These are phyloP conservation scores for Pogonocherus hispidulus DNA, from an alignment of 2,888 invertebrate genomes.

Conservation along the genomic window DNA sequence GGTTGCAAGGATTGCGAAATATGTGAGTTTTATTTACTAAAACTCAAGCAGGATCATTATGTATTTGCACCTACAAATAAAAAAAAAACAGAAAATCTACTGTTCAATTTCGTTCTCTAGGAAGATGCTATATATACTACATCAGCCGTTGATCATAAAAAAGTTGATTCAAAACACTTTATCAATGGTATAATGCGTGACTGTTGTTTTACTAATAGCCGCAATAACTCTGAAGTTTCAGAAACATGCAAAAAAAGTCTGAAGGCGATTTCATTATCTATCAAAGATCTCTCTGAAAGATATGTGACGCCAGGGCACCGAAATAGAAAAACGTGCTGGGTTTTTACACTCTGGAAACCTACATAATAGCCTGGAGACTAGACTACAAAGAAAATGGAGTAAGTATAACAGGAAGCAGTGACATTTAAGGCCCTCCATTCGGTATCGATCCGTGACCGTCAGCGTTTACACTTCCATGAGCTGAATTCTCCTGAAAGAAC, in stretches of 20 bases:
- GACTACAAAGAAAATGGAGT: constrained; percentile 29
- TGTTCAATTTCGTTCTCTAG: too few species aligned
- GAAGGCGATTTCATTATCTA: constrained; percentile 14
- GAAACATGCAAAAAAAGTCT: background rate
- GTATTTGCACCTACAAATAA: too few species aligned
- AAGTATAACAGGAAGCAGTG: constrained; percentile 30
- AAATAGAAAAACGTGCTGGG: constrained; percentile 10
- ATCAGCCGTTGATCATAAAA: too few species aligned
- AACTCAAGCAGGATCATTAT: too few species aligned
- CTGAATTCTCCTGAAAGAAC: constrained; percentile 14
- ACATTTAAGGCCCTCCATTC: constrained; percentile 28
- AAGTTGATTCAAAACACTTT: background rate
- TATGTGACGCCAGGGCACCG: constrained; percentile 3
- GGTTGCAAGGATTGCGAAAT: too few species aligned
- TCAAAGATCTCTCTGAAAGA: constrained; percentile 15
- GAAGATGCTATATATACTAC: too few species aligned
- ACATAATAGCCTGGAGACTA: constrained; percentile 27
- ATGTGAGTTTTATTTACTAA: too few species aligned
- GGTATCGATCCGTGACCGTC: constrained; percentile 12
- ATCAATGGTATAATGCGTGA: background rate
- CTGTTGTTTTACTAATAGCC: constrained; percentile 3
- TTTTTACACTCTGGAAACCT: constrained; percentile 20
- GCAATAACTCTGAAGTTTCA: background rate
- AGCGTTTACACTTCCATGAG: constrained; percentile 21
- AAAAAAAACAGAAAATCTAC: too few species aligned